Evolutionary conservation across 2,888 invertebrate species (phyloP).

Genomic region (Azorinus chamasolen): DNA sequence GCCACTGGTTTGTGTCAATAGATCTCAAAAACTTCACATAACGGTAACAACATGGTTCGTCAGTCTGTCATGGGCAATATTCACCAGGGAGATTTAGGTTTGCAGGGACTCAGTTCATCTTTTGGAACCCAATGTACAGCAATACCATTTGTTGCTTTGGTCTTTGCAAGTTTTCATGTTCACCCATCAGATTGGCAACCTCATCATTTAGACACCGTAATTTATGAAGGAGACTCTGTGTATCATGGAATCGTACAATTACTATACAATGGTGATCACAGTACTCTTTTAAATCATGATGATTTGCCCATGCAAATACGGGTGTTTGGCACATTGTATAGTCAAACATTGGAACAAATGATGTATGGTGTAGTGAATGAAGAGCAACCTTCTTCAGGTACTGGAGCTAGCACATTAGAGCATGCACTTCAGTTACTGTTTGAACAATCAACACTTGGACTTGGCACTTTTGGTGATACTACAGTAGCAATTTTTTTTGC

Average conservation of each 20-base stretch:
- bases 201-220: conserved; percentile 1
- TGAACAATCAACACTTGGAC: neutral
- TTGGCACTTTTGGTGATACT: conserved; percentile 2
- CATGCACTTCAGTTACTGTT: neutral
- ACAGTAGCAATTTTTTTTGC: neutral
- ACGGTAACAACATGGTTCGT: no score
- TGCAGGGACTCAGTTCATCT: no score
- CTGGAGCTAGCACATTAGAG: neutral
- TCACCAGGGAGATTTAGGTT: no score
- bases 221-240: conserved; percentile 6
- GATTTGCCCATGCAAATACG: neutral
- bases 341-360: neutral
- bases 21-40: no score
- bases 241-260: neutral
- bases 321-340: neutral
- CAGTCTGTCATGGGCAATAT: no score
- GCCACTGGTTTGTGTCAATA: no score
- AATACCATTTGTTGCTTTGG: no score
- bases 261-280: neutral
- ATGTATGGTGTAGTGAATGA: neutral
- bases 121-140: no score
- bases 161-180: no score
- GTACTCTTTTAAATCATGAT: neutral
- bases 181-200: neutral
- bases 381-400: neutral